Evolutionary conservation across 2,113 vertebrate species (phyloP).

Genomic region (Sterna hirundo): DNA sequence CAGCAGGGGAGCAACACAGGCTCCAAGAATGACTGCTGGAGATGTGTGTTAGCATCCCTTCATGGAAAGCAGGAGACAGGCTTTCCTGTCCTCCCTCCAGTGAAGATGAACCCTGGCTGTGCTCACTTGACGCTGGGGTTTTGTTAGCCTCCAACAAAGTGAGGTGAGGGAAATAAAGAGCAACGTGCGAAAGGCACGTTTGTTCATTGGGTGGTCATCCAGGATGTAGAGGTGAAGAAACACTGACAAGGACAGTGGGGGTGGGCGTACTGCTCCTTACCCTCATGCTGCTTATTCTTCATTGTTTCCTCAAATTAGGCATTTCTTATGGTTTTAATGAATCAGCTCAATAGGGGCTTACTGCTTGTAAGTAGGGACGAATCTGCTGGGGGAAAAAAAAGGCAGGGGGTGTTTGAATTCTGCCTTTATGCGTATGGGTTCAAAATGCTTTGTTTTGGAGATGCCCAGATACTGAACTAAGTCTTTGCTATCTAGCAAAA

Average conservation of each 20-base stretch:
- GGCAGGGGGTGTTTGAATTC: not conserved
- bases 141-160: not conserved
- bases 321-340: not conserved
- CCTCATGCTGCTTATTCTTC: not conserved
- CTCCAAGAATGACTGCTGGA: not conserved
- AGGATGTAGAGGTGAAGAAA: not conserved
- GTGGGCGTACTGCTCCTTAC: not conserved
- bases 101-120: not conserved
- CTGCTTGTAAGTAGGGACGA: not conserved
- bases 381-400: not conserved
- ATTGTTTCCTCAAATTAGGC: not conserved
- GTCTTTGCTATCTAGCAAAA: not conserved
- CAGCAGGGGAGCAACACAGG: not conserved
- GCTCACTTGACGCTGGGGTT: not conserved
- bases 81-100: not conserved
- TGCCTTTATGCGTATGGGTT: not conserved
- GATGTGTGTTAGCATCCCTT: not conserved
- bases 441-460: not conserved
- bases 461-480: not conserved
- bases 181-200: accelerated
- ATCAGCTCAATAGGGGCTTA: not conserved
- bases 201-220: not conserved
- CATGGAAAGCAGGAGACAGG: not conserved
- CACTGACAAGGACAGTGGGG: not conserved
- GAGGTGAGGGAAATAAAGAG: not conserved